Conservation (phyloP, 2,797 vertebrate genomes). For the Adelosebastes latens region DNA sequence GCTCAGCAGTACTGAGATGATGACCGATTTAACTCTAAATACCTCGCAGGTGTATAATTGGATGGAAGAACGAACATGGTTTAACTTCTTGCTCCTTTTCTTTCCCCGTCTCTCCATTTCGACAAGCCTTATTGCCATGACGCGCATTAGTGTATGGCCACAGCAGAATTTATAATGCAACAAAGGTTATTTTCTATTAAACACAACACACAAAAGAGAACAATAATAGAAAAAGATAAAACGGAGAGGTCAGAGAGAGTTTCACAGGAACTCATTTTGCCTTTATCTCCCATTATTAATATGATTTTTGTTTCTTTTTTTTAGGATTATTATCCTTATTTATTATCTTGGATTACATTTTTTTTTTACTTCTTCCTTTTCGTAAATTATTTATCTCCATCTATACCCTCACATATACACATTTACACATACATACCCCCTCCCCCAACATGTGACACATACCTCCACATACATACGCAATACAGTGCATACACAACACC, state of each 20-base stretch:
- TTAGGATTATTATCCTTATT: background rate
- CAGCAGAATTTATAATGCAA: background rate
- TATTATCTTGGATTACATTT: background rate
- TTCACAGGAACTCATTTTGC: background rate
- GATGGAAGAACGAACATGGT: background rate
- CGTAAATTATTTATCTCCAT: background rate
- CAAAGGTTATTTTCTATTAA: background rate
- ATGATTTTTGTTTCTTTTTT: background rate
- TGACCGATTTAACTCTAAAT: constrained; percentile 50
- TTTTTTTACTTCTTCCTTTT: background rate
- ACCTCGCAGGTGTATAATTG: constrained; percentile 33
- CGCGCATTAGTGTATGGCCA: background rate
- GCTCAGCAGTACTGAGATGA: constrained; percentile 28
- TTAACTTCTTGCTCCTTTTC: background rate
- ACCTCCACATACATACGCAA: background rate
- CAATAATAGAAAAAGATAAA: background rate
- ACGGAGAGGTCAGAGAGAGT: background rate
- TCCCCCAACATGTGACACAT: background rate
- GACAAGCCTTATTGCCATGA: background rate
- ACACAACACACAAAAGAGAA: background rate
- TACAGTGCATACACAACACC: background rate
- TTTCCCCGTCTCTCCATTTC: background rate
- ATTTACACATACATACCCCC: background rate
- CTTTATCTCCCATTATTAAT: background rate
- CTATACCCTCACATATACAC: background rate